Base-by-base conservation (phyloP, 2,113 vertebrate genomes). In the Thunnus maccoyii region DNA sequence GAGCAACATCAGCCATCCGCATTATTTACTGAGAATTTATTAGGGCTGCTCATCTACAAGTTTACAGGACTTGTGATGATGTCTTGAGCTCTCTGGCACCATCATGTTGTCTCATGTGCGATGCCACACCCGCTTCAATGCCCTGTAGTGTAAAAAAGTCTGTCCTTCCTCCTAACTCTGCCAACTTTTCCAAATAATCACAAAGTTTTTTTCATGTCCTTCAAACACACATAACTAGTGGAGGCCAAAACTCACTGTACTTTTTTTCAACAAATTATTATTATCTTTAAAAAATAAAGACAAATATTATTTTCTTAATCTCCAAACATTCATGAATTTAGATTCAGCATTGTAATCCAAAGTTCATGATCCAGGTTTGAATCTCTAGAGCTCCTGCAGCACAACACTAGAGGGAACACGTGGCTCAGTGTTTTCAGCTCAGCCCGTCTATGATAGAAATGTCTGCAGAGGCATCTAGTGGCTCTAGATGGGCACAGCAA, bases 381-480 rank as follows among this genome's bases (percentile, higher is more conserved):
- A 41, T 5, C 22, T 54, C 17, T 65, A 41, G 36, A 41, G 36
- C 8, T 44, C n/a, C 18, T 36, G 6, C 41, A 17, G 12, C 27
- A 0, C n/a, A 9, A 15, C 41, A 46, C 1, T 58, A 30, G 65
- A 64, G 56, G 55, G 55, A 64, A 3, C 13, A 27, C 4, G 3
- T 14, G 68, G 15, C 32, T 47, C 41, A 30, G 3, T 74, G 56
- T 63, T 58, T 65, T 46, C 3, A 14, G 16, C 17, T 57, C 60
- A 10, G 50, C 17, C 47, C 27, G 8, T 44, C 36, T 8, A 2
- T 46, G 2, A 66, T 69, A 51, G 46, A 74, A 78, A 72, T 1
- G 54, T 22, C 78, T 78, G 56, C 68, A 85, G 93, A 56, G 91
- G 13, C 91, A 90, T 82, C 91, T 91, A 87, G 84, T 86, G 89